Base-by-base conservation (phyloP, 2,888 invertebrate genomes). In the Melolontha melolontha region DNA sequence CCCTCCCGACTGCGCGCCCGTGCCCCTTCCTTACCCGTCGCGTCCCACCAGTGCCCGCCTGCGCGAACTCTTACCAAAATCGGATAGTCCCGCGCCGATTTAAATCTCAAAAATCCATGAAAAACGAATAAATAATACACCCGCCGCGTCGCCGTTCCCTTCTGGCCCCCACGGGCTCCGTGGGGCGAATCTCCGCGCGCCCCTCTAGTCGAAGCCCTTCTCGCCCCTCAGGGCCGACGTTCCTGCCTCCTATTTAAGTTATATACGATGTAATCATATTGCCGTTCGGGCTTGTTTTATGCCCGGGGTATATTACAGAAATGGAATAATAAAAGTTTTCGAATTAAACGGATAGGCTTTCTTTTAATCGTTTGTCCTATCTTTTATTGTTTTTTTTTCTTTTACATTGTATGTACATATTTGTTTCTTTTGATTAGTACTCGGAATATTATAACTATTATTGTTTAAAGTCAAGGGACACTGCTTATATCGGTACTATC, bases 51-150 rank as follows among this genome's bases (percentile, higher is more conserved):
- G 34, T 47, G 14, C 79, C 79, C 79, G 75, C 73, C 77, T 84
- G 84, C 84, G 84, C 83, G 79, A 76, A 77, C 76, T 71, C 62
- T 69, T 70, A 71, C 75, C 66, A 70, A 73, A 79, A 75, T 70
- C 52, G 75, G 63, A 77, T 74, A 76, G 84, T 79, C 84, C 84
- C 84, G 84, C 84, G 84, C 82, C 84, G 84, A 82, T 82, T 79
- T 80, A 80, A 83, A 83, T 83, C 82, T 82, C 83, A 83, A 83
- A 84, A 83, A 84, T 83, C 83, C 82, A 83, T 83, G 83, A 82
- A 84, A 82, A 83, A 82, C 81, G 83, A 83, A 83, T 83, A 83
- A 84, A 84, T 83, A 83, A 82, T 83, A 81, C 78, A 62, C 59
- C 59, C 59, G 59, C 47, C 47, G 59, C 59, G 59, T 57, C 59